A percentile compares a stretch with the other conserved stretches of the same genome.
phyloP scores from a whole-genome alignment of 2,113 vertebrate species.

The Brienomyrus brachyistius region DNA sequence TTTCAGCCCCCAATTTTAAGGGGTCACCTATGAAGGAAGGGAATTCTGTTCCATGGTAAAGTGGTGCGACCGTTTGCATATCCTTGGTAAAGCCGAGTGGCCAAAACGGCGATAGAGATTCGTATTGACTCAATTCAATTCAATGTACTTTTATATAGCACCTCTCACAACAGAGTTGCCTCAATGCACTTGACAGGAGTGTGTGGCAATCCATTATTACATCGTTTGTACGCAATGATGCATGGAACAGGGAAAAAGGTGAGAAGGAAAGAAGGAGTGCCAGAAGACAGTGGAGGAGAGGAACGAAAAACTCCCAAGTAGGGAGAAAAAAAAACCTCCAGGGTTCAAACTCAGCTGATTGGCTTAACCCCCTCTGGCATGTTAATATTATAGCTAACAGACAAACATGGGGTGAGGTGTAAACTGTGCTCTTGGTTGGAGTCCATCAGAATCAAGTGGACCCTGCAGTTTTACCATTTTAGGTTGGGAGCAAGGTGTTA shows the following conservation, averaged over 20 bases:
- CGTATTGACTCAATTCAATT: neutral
- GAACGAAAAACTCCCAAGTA: neutral
- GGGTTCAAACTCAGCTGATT: neutral
- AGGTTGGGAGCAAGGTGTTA: neutral
- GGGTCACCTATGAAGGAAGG: neutral
- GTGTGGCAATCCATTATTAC: neutral
- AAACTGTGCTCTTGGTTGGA: neutral
- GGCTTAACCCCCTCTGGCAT: neutral
- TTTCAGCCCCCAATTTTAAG: neutral
- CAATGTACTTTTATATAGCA: neutral
- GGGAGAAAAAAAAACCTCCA: neutral
- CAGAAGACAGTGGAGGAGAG: neutral
- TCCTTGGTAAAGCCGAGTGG: neutral
- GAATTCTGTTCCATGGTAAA: neutral
- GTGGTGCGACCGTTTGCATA: neutral
- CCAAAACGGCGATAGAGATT: neutral
- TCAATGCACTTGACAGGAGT: neutral
- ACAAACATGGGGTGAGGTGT: neutral
- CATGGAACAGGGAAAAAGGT: neutral
- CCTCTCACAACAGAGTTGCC: neutral
- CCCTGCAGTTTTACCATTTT: neutral
- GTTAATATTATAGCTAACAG: neutral
- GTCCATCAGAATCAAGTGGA: neutral
- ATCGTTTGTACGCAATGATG: neutral
- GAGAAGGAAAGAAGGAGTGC: neutral